Conservation (phyloP, 2,113 vertebrate genomes). For the Sus scrofa region T2T-Sscrofa CM000813.6:32110501-32111000, state of each 20-base stretch:
- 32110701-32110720: neutral
- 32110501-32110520: neutral
- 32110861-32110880: neutral
- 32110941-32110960: neutral
- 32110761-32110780: neutral
- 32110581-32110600: neutral
- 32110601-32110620: neutral
- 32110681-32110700: constrained; percentile 16
- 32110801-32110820: neutral
- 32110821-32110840: neutral
- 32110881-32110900: neutral
- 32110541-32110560: neutral
- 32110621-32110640: neutral
- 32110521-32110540: neutral
- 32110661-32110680: constrained; percentile 16
- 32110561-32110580: neutral
- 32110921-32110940: neutral
- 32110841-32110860: constrained; percentile 27
- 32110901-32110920: neutral
- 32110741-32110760: neutral
- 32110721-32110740: constrained; percentile 37
- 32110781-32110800: neutral
- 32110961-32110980: neutral
- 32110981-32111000: neutral
- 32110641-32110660: neutral